A percentile compares a stretch with the other conserved stretches of the same genome.
Conservation (phyloP, 30 jellyfish, hydroid and myxozoan genomes). For the Chironex yamaguchii region DNA sequence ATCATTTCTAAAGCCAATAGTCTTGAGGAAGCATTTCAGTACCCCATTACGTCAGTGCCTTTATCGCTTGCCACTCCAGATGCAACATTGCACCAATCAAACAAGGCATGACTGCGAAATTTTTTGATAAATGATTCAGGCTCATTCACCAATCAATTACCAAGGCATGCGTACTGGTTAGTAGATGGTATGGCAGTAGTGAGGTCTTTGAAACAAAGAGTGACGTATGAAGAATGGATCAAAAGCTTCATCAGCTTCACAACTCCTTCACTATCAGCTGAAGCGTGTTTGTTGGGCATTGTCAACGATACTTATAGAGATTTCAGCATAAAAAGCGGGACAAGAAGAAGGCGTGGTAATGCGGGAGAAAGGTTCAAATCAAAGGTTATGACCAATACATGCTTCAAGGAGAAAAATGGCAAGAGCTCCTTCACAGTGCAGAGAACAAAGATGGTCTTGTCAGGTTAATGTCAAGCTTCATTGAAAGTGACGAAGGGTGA, state of each 20-base stretch:
- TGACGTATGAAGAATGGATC: conserved; percentile 1
- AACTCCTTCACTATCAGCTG: too few species aligned
- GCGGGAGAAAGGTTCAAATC: neutral
- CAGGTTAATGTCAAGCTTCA: too few species aligned
- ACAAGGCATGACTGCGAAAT: conserved; percentile 32
- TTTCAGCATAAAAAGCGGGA: too few species aligned
- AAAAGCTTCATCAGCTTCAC: neutral
- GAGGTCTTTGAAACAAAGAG: conserved; percentile 21
- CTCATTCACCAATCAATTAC: neutral
- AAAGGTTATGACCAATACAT: conserved; percentile 6
- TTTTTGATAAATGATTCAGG: conserved; percentile 9
- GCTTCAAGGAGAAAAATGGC: conserved; percentile 13
- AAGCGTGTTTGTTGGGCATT: too few species aligned
- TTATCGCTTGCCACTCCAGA: neutral
- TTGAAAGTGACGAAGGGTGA: too few species aligned
- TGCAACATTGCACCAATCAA: neutral
- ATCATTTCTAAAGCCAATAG: neutral
- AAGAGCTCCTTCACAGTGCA: neutral
- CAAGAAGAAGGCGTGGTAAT: too few species aligned
- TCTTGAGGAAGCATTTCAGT: neutral
- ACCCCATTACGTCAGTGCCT: neutral
- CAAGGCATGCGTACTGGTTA: conserved; percentile 25
- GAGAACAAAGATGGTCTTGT: conserved; percentile 30
- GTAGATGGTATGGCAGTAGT: conserved; percentile 45
- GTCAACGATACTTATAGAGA: too few species aligned